phyloP scores from a whole-genome alignment of 2,113 vertebrate species.

The Setophaga petechia region DNA sequence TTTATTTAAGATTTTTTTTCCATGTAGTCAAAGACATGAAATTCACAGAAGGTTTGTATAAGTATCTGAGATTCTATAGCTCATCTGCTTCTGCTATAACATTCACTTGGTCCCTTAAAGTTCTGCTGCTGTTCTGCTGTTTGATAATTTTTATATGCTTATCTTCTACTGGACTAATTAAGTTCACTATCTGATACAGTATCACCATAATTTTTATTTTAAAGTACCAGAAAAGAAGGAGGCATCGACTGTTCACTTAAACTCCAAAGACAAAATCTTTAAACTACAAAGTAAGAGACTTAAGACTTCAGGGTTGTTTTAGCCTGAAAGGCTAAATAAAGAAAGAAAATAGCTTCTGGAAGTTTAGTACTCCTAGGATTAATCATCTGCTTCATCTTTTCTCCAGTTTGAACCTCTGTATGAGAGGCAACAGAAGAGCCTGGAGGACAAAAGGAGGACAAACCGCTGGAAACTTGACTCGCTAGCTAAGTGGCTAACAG shows the following conservation, averaged over 20 bases:
- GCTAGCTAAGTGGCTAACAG: not conserved
- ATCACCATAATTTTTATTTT: not conserved
- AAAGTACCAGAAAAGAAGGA: not conserved
- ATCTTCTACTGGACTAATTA: not conserved
- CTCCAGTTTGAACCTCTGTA: not conserved
- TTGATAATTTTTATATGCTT: not conserved
- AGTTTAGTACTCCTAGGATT: not conserved
- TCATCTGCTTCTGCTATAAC: not conserved
- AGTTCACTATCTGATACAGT: not conserved
- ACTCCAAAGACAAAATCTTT: not conserved
- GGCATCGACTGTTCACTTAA: not conserved
- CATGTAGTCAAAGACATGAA: not conserved
- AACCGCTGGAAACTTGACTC: constrained; percentile 5
- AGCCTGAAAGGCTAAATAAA: not conserved
- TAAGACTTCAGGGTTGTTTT: not conserved
- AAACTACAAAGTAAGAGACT: not conserved
- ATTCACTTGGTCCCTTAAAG: not conserved
- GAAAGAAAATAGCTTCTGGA: not conserved
- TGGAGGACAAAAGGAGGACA: not conserved
- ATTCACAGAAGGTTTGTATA: not conserved
- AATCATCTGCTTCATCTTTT: not conserved
- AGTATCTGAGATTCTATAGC: not conserved
- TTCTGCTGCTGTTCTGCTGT: not conserved
- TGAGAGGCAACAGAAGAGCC: not conserved
- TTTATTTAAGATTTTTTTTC: not conserved